These are phyloP conservation scores for Gambelia wislizenii DNA, from an alignment of 2,797 vertebrate genomes.

Conservation along the genomic window DNA sequence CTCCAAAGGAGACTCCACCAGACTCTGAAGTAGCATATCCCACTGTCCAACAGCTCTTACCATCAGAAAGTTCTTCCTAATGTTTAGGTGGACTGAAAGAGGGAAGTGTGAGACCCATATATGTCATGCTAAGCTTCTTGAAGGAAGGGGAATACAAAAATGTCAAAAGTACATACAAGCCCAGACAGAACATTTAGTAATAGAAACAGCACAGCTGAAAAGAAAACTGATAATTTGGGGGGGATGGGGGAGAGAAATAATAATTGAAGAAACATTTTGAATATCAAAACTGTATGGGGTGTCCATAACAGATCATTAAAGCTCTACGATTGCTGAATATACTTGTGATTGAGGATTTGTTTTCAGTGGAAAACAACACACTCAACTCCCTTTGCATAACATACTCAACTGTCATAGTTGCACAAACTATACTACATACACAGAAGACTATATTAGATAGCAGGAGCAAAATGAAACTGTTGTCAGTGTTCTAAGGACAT, in stretches of 20 bases:
- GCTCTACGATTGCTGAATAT: conserved; percentile 25
- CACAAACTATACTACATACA: conserved; percentile 1
- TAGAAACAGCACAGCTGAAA: conserved; percentile 27
- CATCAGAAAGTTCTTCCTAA: too few species aligned
- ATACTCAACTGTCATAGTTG: conserved; percentile 16
- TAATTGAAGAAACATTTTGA: neutral
- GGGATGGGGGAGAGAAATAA: neutral
- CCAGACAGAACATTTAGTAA: conserved; percentile 34
- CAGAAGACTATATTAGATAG: neutral
- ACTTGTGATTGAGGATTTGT: neutral
- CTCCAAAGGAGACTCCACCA: too few species aligned
- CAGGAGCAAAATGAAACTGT: conserved; percentile 37
- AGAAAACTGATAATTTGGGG: neutral
- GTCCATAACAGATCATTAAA: conserved; percentile 4
- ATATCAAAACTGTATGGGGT: neutral
- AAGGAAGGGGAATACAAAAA: neutral
- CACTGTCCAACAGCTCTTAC: too few species aligned
- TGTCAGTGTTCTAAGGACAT: conserved; percentile 1
- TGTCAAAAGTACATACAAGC: conserved; percentile 8
- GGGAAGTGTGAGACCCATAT: conserved; percentile 12
- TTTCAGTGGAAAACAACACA: conserved; percentile 42
- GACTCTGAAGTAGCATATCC: too few species aligned
- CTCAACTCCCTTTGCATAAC: neutral
- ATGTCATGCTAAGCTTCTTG: neutral
- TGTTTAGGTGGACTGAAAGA: too few species aligned